Evolutionary conservation across 64 coral and sea anemone species (phyloP).

Genomic region (Astreopora myriophthalma): DNA sequence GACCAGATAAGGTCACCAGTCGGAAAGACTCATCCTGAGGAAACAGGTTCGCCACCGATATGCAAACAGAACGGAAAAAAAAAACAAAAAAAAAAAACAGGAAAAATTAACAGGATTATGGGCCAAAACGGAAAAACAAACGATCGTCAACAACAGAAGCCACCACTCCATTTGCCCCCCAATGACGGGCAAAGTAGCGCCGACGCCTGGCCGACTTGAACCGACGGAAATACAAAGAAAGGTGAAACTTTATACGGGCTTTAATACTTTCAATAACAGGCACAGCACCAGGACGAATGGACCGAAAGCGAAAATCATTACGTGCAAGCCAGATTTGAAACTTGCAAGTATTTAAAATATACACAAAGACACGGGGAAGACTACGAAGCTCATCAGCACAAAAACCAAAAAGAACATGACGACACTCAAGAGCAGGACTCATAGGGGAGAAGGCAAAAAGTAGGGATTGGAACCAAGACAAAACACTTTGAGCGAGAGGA

Average conservation of each 20-base stretch:
- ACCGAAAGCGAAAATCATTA: background rate
- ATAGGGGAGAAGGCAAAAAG: background rate
- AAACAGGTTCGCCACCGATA: too few species aligned
- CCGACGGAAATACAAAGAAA: background rate
- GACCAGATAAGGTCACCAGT: too few species aligned
- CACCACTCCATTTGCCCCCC: background rate
- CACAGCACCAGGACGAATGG: background rate
- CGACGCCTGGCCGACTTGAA: background rate
- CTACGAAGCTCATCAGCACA: background rate
- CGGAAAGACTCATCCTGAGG: too few species aligned
- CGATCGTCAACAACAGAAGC: background rate
- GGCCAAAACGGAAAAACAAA: too few species aligned
- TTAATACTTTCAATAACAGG: background rate
- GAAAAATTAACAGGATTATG: too few species aligned
- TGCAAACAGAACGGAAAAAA: too few species aligned
- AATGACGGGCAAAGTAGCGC: background rate
- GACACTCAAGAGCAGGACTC: background rate
- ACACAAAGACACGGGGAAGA: background rate
- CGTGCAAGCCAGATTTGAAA: background rate
- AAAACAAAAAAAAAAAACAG: background rate
- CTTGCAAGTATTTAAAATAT: background rate
- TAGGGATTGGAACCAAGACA: background rate
- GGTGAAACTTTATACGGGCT: background rate
- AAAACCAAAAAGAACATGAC: constrained; percentile 4
- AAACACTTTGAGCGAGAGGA: background rate